Evolutionary conservation across 2,797 vertebrate genomes (phyloP).

Genomic region (Cetoscarus ocellatus): DNA sequence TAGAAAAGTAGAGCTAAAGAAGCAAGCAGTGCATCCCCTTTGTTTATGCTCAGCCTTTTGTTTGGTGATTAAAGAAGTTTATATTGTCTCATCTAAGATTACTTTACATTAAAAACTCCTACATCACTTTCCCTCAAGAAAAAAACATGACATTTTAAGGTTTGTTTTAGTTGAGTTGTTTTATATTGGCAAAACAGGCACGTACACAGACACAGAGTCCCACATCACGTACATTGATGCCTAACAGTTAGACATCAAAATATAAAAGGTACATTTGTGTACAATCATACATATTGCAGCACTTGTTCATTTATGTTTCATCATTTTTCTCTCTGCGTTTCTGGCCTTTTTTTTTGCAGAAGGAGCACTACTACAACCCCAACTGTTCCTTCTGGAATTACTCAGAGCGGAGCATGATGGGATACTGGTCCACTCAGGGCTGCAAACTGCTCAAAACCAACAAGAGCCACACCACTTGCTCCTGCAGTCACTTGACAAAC

Average conservation of each 20-base stretch:
- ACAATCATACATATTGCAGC: conserved; percentile 46
- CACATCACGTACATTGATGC: background rate
- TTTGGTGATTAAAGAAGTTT: background rate
- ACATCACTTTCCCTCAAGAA: conserved; percentile 1
- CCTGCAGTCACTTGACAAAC: conserved; percentile 99
- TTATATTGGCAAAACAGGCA: conserved; percentile 5
- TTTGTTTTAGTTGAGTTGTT: background rate
- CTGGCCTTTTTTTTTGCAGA: conserved; percentile 79
- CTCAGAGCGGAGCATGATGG: conserved; percentile 98
- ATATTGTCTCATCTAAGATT: background rate
- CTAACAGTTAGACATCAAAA: conserved; percentile 18
- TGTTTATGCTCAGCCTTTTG: background rate
- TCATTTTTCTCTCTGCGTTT: conserved; percentile 38
- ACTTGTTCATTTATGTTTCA: conserved; percentile 42
- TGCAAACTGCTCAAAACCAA: conserved; percentile 97
- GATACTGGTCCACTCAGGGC: conserved; percentile 98
- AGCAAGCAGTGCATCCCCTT: background rate
- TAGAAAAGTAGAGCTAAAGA: background rate
- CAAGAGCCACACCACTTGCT: conserved; percentile 96
- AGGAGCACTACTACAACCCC: conserved; percentile 98
- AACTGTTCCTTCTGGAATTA: conserved; percentile 99
- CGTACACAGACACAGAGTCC: background rate
- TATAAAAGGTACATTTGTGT: conserved; percentile 33
- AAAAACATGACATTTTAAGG: background rate
- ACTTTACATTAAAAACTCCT: conserved; percentile 6